A percentile compares a stretch with the other conserved stretches of the same genome.
Conservation (phyloP, 2,113 vertebrate genomes). For the Cyphotilapia sp. region DNA sequence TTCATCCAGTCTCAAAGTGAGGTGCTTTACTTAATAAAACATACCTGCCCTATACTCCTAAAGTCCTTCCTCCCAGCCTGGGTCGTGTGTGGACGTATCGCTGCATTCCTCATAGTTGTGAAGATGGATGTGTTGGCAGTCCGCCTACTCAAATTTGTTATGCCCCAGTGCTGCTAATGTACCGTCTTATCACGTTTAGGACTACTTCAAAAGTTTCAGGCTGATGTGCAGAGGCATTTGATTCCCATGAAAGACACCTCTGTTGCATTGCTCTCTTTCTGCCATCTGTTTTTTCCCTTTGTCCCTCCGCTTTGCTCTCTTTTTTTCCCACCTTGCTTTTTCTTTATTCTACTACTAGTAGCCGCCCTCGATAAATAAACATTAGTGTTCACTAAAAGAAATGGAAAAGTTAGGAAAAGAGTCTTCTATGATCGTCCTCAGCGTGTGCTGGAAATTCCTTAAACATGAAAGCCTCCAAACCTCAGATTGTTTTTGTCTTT, state of each 20-base stretch:
- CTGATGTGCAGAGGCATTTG: slow-evolving; percentile 26
- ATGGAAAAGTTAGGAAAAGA: neutral
- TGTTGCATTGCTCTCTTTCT: slow-evolving; percentile 2
- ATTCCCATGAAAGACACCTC: slow-evolving; percentile 26
- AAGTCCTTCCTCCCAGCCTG: neutral
- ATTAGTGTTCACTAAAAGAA: neutral
- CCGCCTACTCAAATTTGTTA: slow-evolving; percentile 58
- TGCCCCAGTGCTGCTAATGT: slow-evolving; percentile 51
- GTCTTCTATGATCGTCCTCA: neutral
- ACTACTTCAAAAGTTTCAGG: slow-evolving; percentile 46
- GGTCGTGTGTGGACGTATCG: slow-evolving; percentile 33
- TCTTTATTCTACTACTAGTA: neutral
- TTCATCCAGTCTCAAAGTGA: neutral
- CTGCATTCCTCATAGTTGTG: slow-evolving; percentile 50
- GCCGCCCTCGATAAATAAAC: neutral
- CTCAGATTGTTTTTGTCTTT: slow-evolving; percentile 2
- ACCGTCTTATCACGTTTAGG: slow-evolving; percentile 46
- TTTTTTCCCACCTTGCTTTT: neutral
- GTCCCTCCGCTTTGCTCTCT: neutral
- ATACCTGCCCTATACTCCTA: neutral
- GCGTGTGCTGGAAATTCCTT: neutral
- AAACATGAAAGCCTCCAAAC: neutral
- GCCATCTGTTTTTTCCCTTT: neutral
- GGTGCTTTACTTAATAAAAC: neutral
- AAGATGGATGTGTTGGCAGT: slow-evolving; percentile 63